Base-by-base conservation (phyloP, 2,888 invertebrate genomes). In the Prosapia bicincta region DNA sequence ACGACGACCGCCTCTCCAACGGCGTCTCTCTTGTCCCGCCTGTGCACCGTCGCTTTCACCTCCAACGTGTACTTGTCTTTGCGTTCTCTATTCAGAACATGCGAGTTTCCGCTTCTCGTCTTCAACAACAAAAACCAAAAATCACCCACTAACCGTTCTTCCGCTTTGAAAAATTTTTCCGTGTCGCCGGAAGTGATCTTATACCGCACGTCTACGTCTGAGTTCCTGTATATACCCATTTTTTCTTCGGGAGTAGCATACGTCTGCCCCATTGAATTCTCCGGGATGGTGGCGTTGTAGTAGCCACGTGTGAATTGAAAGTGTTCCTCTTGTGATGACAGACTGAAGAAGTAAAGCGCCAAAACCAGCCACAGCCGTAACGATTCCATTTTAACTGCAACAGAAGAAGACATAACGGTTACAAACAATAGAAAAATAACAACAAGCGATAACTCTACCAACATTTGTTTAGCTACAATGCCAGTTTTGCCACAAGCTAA, bases 51-150 rank as follows among this genome's bases (percentile, higher is more conserved):
- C 0, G 93, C 94, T 80, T 90, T 89, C 80, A 98, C 89, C 81
- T 91, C 91, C 66, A 97, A 87, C 73, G 90, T 87, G 86, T 96
- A 97, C 78, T 89, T 87, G 83, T 95, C 95, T 80, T 92, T 92
- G 75, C 96, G 90, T 85, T 99, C 98, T 78, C 98, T 90, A 86
- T 99, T 98, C 78, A 98, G 87, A 79, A 96, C 95, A 82, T 94
- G 93, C 80, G 93, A 90, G 83, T 91, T 91, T 66, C 93, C 94
- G 78, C 96, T 94, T 83, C 95, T 90, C 79, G 95, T 96, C 82
- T 97, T 89, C 78, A 99, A 90, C 74, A 93, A 88, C 74, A 98
- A 88, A 85, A 98, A 98, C 84, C 94, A 95, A 86, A 97, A 97
- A 86, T 98, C 96, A 65, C 98, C 98, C 75, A 98, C 92, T 78